phyloP scores from a whole-genome alignment of 2,113 vertebrate species.

The Pomatostomus ruficeps region DNA sequence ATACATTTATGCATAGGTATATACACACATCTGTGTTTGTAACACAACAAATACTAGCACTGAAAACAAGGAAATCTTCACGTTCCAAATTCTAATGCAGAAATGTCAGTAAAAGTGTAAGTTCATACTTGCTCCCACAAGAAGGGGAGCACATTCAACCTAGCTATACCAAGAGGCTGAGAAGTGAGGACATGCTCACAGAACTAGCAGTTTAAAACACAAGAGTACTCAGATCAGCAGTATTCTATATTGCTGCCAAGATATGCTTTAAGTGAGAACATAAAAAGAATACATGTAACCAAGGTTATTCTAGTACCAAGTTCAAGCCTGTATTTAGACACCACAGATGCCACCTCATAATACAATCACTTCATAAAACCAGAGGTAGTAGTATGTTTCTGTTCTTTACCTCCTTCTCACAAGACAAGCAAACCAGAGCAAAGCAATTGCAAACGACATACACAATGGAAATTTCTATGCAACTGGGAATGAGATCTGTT shows the following conservation, averaged over 20 bases:
- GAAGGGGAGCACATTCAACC: neutral
- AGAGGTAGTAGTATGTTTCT: neutral
- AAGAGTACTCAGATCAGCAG: neutral
- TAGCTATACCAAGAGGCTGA: neutral
- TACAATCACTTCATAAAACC: neutral
- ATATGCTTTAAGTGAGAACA: neutral
- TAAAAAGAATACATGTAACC: neutral
- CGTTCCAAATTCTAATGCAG: neutral
- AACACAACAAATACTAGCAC: neutral
- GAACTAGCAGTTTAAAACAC: neutral
- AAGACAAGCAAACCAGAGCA: neutral
- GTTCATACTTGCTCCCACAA: neutral
- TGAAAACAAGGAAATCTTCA: neutral
- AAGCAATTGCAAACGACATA: neutral
- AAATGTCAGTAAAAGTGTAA: neutral
- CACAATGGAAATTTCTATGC: neutral
- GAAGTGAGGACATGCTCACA: neutral
- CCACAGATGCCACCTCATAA: neutral
- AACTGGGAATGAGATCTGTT: neutral
- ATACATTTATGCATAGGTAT: neutral
- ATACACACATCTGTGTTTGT: neutral
- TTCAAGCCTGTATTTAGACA: neutral
- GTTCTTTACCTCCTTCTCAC: neutral
- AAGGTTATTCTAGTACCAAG: neutral
- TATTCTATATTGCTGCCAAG: neutral